Evolutionary conservation across 2,113 vertebrate species (phyloP).

Genomic region (Alaudala cheleensis): DNA sequence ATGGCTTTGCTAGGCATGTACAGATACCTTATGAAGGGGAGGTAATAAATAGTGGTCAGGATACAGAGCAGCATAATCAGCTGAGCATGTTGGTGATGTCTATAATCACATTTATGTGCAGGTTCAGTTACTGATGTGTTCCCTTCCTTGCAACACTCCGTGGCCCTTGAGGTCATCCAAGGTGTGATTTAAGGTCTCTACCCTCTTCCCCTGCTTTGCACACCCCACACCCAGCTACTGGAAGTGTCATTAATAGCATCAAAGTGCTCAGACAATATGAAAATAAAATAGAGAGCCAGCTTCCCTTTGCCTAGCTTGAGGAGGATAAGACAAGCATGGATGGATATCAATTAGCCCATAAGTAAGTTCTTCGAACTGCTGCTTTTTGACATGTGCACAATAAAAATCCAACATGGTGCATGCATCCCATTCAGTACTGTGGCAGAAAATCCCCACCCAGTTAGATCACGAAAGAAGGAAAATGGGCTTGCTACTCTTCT

Average conservation of each 20-base stretch:
- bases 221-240: background rate
- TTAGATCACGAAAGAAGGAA: background rate
- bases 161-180: background rate
- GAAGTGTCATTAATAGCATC: background rate
- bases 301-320: background rate
- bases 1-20: background rate
- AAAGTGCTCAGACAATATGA: background rate
- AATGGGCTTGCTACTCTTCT: background rate
- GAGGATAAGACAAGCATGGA: background rate
- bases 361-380: background rate
- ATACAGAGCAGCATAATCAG: background rate
- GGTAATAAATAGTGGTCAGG: fast-evolving
- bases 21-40: background rate
- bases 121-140: background rate
- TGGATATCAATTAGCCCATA: background rate
- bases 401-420: background rate
- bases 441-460: background rate
- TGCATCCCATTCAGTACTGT: background rate
- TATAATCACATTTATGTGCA: background rate
- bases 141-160: background rate
- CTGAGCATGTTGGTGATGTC: background rate
- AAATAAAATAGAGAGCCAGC: background rate
- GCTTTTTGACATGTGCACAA: background rate
- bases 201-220: background rate
- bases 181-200: background rate